These are phyloP conservation scores for Erebia epiphron DNA, from an alignment of 2,888 invertebrate species.

Conservation along the genomic window DNA sequence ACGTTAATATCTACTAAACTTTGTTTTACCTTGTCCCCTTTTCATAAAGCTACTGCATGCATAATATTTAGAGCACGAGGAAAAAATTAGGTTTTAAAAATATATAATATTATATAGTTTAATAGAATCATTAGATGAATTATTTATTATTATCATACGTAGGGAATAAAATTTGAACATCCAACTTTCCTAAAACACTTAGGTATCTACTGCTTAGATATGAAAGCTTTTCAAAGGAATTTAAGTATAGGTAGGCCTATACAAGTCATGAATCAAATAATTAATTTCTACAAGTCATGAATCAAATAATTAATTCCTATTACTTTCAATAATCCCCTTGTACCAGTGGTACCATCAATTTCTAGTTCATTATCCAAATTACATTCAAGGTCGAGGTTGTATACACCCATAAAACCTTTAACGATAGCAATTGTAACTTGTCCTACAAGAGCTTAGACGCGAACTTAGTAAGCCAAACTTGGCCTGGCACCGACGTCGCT, in stretches of 20 bases:
- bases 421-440: constrained; percentile 65
- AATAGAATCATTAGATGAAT: too few relatives aligned
- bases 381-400: constrained; percentile 55
- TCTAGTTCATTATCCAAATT: constrained; percentile 34
- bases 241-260: background rate
- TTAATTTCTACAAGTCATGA: background rate
- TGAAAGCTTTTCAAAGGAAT: background rate
- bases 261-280: constrained; percentile 4
- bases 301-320: constrained; percentile 1
- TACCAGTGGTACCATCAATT: constrained; percentile 1
- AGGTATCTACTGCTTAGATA: background rate
- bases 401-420: constrained; percentile 65
- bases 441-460: constrained; percentile 63
- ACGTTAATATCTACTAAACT: constrained; percentile 18
- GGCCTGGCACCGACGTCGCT: constrained; percentile 73
- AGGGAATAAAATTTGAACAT: background rate
- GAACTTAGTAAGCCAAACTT: constrained; percentile 50
- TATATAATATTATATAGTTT: background rate
- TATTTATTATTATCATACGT: background rate
- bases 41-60: background rate
- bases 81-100: background rate
- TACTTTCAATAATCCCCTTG: background rate
- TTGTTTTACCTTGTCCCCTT: background rate
- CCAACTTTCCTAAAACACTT: background rate
- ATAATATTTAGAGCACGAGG: background rate